Evolutionary conservation across 2,888 invertebrate species (phyloP).

Genomic region (Xestia sexstrigata): DNA sequence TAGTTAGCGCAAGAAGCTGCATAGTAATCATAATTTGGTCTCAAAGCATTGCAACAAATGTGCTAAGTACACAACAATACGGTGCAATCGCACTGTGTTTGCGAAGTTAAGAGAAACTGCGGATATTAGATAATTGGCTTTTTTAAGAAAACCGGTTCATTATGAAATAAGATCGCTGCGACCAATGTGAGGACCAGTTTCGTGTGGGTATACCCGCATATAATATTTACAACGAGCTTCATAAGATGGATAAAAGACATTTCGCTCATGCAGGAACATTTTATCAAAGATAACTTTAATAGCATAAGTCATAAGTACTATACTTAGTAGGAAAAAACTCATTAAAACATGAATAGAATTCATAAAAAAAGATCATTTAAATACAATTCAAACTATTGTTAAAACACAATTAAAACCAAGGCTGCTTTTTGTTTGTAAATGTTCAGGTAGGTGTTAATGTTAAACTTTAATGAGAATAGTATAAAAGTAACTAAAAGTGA

Average conservation of each 20-base stretch:
- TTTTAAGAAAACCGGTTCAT: constrained; percentile 57
- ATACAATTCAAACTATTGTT: constrained; percentile 13
- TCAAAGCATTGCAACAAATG: constrained; percentile 29
- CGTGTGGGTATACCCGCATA: constrained; percentile 1
- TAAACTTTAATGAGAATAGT: constrained; percentile 31
- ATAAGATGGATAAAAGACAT: neutral
- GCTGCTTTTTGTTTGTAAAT: constrained; percentile 33
- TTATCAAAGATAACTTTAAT: neutral
- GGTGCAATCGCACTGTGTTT: constrained; percentile 42
- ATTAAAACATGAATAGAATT: constrained; percentile 7
- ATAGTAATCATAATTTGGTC: constrained; percentile 4
- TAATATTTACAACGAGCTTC: constrained; percentile 2
- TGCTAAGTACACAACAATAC: constrained; percentile 45
- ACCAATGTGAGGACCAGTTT: constrained; percentile 52
- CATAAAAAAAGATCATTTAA: constrained; percentile 8
- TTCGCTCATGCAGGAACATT: neutral
- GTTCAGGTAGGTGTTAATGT: constrained; percentile 1
- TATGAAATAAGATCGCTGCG: constrained; percentile 42
- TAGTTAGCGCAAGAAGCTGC: neutral
- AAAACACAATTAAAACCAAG: constrained; percentile 32
- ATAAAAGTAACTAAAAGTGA: constrained; percentile 15
- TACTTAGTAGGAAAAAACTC: constrained; percentile 5
- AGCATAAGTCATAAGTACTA: neutral
- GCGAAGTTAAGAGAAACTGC: constrained; percentile 61
- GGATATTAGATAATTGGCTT: constrained; percentile 69